Evolutionary conservation across 1,140 invertebrate genomes (phyloP).

Genomic region (Aphelinus atriplicis): DNA sequence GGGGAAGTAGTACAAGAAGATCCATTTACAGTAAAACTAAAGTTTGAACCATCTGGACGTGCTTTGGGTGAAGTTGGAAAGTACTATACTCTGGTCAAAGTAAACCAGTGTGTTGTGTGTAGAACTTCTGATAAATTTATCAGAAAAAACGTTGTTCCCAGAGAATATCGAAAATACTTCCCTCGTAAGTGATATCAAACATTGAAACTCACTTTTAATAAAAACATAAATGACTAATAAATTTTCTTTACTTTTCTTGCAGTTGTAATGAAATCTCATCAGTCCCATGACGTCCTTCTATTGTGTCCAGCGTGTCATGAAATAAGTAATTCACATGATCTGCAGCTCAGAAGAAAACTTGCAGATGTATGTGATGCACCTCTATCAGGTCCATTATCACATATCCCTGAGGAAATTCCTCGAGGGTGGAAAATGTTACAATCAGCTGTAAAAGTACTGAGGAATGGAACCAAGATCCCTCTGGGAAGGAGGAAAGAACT

Average conservation of each 20-base stretch:
- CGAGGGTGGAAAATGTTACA: constrained; percentile 68
- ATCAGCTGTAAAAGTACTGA: constrained; percentile 75
- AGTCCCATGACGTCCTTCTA: constrained; percentile 84
- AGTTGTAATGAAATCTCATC: constrained; percentile 83
- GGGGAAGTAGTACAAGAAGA: constrained; percentile 72
- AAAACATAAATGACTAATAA: too few species aligned
- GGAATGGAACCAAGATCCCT: constrained; percentile 68
- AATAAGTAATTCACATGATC: constrained; percentile 76
- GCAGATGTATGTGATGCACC: constrained; percentile 75
- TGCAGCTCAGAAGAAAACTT: constrained; percentile 70
- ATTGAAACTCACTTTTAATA: constrained; percentile 1
- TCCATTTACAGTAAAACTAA: constrained; percentile 79
- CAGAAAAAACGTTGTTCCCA: constrained; percentile 84
- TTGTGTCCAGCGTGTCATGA: constrained; percentile 81
- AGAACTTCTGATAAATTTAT: constrained; percentile 77
- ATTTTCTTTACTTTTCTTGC: constrained; percentile 38
- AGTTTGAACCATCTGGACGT: constrained; percentile 84
- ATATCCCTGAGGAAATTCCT: constrained; percentile 43
- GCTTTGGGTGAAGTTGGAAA: constrained; percentile 75
- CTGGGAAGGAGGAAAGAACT: constrained; percentile 65
- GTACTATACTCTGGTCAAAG: constrained; percentile 79
- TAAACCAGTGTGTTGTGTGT: constrained; percentile 88
- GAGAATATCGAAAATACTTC: constrained; percentile 86
- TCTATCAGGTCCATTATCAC: constrained; percentile 51
- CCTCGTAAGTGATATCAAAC: constrained; percentile 67